Evolutionary conservation across 2,888 invertebrate species (phyloP).

Genomic region (Archaeoteleia sp.): DNA sequence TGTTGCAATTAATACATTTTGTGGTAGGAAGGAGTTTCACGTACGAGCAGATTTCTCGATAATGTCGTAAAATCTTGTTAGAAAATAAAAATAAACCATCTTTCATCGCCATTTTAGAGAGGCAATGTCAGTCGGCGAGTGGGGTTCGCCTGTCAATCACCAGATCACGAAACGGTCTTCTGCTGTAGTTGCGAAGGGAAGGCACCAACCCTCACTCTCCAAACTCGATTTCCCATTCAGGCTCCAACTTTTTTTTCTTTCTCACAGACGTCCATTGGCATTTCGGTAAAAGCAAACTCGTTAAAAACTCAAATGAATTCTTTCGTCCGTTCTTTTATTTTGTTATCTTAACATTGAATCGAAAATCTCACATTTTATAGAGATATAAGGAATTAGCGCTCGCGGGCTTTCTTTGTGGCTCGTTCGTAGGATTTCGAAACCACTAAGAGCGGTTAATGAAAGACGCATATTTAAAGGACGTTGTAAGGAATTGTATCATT

Average conservation of each 20-base stretch:
- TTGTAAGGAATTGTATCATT: too few relatives aligned
- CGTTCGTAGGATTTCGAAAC: too few relatives aligned
- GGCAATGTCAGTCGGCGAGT: slow-evolving; percentile 58
- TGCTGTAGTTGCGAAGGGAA: slow-evolving; percentile 49
- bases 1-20: too few relatives aligned
- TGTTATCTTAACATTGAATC: slow-evolving; percentile 4
- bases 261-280: slow-evolving; percentile 54
- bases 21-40: too few relatives aligned
- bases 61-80: slow-evolving; percentile 27
- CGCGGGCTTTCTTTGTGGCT: too few relatives aligned
- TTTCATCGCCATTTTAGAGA: slow-evolving; percentile 71
- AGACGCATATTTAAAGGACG: too few relatives aligned
- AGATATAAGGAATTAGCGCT: too few relatives aligned
- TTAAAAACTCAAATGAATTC: slow-evolving; percentile 67
- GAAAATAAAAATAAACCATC: slow-evolving; percentile 73
- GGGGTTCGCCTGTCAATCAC: slow-evolving; percentile 71
- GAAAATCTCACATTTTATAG: too few relatives aligned
- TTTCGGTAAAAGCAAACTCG: slow-evolving; percentile 68
- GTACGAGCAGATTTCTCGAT: slow-evolving; percentile 8
- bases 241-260: slow-evolving; percentile 59
- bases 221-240: slow-evolving; percentile 61
- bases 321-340: slow-evolving; percentile 38
- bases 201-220: slow-evolving; percentile 59
- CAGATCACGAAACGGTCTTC: slow-evolving; percentile 67
- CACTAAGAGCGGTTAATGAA: too few relatives aligned